Base-by-base conservation (phyloP, 2,888 invertebrate species). In the Spisula solida region DNA sequence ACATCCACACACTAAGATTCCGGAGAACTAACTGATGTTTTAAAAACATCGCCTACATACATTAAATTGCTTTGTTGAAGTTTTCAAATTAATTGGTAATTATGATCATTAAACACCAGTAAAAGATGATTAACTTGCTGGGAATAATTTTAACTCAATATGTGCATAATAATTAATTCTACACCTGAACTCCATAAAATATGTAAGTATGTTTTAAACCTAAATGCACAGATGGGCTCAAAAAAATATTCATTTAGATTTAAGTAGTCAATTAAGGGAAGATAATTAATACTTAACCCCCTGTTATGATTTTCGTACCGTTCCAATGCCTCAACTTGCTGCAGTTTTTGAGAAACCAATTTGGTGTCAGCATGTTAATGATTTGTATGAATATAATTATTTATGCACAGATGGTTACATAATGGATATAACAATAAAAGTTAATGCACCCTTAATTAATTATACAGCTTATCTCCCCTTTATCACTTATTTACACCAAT, bases 111-210 rank as follows among this genome's bases (percentile, higher is more conserved):
- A 75, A 75, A 75, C 25, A 34, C 31, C 75, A 31, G 34, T 34
- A 31, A 75, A 75, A 34, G 10, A 34, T 31, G 34, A 75, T 25
- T 16, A 34, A 34, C 31, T 31, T 18, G 34, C 34, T 18, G 31
- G 25, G 8, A 34, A 75, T 75, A 34, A 75, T 34, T 75, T 75
- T 75, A 14, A 75, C 75, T 25, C 75, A 31, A 75, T 31, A 75
- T 75, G 75, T 34, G 34, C 34, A 75, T 31, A 75, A 75, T 75
- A 75, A 75, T 75, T 75, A 75, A 31, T 34, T 75, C 25, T 34
- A 75, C 75, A 75, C 75, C 75, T 75, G 75, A 75, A 34, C 16
- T 34, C 18, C 75, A 75, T 75, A 75, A 75, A 75, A 75, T 75
- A 14, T 75, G 34, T 31, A 75, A 34, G 25, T 31, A 34, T 41